Base-by-base conservation (phyloP, 2,888 invertebrate species). In the Xestia ashworthii region DNA sequence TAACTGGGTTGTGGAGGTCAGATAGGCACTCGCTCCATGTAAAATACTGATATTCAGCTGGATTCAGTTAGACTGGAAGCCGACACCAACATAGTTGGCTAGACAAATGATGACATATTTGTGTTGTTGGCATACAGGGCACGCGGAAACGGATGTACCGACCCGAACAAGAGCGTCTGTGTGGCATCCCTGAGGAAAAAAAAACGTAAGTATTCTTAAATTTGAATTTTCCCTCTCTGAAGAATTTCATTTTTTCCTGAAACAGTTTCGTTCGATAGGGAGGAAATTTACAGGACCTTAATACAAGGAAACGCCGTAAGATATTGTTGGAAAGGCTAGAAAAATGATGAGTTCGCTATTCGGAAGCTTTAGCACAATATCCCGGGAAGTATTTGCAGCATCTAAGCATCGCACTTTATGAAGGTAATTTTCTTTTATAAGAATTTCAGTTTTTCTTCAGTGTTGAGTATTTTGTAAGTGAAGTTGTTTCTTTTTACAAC, bases 291-390 rank as follows among this genome's bases (percentile, higher is more conserved):
- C 60, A 60, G 69, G 65, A 69, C 72, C 74, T 41, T 74, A 83
- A 83, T 74, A 83, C 58, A 79, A 78, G 64, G 64, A 60, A 78
- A 71, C 53, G 71, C 25, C 19, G n/a, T 78, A 74, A 74, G 70
- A 78, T 85, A 84, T 81, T 81, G 78, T 87, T 62, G 58, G 55
- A 22, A 72, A 76, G 66, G 71, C 71, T 81, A 79, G 76, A 76
- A 71, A 84, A 87, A 87, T 87, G 87, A 87, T 82, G 85, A 87
- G 67, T 48, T 68, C 0, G 82, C 83, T 72, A 78, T 76, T 71
- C 22, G 4, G 53, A 64, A 81, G 70, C 84, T 81, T 84, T 64
- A 74, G 68, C 41, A 72, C 65, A 46, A 71, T 71, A 76, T 78
- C 76, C 58, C 38, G 55, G 55, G 32, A 76, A 69, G 70, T 79